A percentile compares a stretch with the other conserved stretches of the same genome.
These are phyloP conservation scores for Macroramphosus scolopax DNA, from an alignment of 2,797 vertebrate species.

Conservation along the genomic window DNA sequence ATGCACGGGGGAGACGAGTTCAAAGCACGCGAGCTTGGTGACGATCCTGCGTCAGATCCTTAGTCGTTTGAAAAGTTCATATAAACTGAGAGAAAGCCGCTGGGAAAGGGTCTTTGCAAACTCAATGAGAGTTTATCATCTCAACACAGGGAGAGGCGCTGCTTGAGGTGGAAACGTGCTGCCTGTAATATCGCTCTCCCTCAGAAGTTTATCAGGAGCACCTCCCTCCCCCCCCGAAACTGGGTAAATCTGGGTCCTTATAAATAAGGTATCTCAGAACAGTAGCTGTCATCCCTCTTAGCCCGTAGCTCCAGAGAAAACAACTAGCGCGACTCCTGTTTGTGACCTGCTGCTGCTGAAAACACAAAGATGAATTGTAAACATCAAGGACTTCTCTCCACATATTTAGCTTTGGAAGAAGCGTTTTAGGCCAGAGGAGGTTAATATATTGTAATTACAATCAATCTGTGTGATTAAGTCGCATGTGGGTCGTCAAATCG, in stretches of 20 bases:
- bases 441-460: background rate
- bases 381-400: too few relatives aligned
- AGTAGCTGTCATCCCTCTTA: slow-evolving; percentile 21
- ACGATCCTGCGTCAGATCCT: slow-evolving; percentile 70
- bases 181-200: slow-evolving; percentile 57
- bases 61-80: slow-evolving; percentile 78
- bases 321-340: background rate
- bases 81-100: slow-evolving; percentile 72
- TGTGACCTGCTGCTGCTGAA: too few relatives aligned
- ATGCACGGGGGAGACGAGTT: slow-evolving; percentile 71
- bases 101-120: slow-evolving; percentile 74
- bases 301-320: slow-evolving; percentile 16
- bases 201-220: slow-evolving; percentile 54
- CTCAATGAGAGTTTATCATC: slow-evolving; percentile 75
- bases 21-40: slow-evolving; percentile 68
- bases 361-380: too few relatives aligned
- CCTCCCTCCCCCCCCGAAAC: slow-evolving; percentile 35
- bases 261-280: slow-evolving; percentile 43
- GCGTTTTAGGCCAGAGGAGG: background rate
- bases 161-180: slow-evolving; percentile 59
- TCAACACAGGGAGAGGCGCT: slow-evolving; percentile 56
- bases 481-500: background rate
- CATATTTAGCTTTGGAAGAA: too few relatives aligned
- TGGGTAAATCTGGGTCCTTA: slow-evolving; percentile 38
- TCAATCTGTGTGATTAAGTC: slow-evolving; percentile 1